A percentile compares a stretch with the other conserved stretches of the same genome.
phyloP scores from a whole-genome alignment of 92 coral and sea anemone genomes.

The Palythoa heliodiscus region DNA sequence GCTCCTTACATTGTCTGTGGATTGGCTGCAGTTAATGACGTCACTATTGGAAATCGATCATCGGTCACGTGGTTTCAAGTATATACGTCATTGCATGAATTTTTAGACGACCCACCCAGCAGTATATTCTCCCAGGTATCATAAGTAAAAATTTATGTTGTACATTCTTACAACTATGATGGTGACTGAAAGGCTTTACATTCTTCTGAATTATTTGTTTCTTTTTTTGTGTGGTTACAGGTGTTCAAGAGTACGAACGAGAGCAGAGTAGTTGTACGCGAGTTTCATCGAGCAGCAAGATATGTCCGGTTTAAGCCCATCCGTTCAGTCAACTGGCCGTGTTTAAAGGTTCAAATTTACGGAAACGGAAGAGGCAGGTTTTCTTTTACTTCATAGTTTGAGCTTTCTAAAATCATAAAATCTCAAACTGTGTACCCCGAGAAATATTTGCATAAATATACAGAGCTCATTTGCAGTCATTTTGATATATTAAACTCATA shows the following conservation, averaged over 20 bases:
- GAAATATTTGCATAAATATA: no score
- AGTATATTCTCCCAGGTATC: neutral
- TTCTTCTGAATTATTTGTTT: neutral
- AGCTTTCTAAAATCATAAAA: no score
- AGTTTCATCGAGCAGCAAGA: slow-evolving; percentile 7
- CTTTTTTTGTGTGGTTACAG: neutral
- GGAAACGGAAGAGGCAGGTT: no score
- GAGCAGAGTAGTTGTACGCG: neutral
- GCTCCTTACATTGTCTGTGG: no score
- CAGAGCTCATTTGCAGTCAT: no score
- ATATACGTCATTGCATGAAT: neutral
- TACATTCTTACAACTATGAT: neutral
- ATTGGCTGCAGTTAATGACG: no score
- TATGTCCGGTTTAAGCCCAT: neutral
- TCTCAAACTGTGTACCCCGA: no score
- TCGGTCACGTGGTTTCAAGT: neutral
- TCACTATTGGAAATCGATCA: no score
- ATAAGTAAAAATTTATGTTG: neutral
- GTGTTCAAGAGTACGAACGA: neutral
- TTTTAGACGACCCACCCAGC: neutral
- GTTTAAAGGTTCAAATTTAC: slow-evolving; percentile 1
- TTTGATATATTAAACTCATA: no score
- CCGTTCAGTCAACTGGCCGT: neutral
- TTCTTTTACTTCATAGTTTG: no score
- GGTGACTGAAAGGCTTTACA: neutral